Percentiles rank a stretch among this genome's conserved stretches.
Evolutionary conservation across 1,140 invertebrate species (phyloP).

Genomic region (Papilio polyxenes): DNA sequence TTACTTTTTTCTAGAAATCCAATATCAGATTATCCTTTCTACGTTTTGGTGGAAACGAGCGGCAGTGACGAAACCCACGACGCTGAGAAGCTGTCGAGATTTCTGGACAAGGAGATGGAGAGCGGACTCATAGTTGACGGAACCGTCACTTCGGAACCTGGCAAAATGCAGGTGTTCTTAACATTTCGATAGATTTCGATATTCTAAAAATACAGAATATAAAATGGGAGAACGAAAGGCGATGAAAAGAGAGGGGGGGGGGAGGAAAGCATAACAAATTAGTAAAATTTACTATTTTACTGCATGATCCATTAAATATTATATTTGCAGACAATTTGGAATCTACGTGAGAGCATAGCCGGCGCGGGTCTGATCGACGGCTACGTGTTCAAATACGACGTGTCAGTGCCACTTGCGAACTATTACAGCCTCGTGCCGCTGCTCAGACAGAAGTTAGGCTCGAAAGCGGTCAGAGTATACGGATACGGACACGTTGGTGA

Average conservation of each 20-base stretch:
- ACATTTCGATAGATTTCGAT: too few relatives aligned
- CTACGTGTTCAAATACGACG: conserved; percentile 97
- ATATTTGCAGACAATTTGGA: conserved; percentile 87
- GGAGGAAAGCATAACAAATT: too few relatives aligned
- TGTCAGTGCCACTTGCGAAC: conserved; percentile 91
- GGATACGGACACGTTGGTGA: conserved; percentile 96
- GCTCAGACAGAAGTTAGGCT: conserved; percentile 84
- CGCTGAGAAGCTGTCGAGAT: conserved; percentile 91
- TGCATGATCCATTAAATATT: not conserved
- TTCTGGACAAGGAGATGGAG: conserved; percentile 88
- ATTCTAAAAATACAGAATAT: too few relatives aligned
- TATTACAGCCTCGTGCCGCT: conserved; percentile 92
- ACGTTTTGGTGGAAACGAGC: conserved; percentile 95
- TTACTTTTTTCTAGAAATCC: conserved; percentile 77
- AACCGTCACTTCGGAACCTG: conserved; percentile 89
- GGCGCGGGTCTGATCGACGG: conserved; percentile 90
- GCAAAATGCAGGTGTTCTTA: conserved; percentile 84
- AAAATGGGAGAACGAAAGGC: too few relatives aligned
- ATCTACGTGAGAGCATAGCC: conserved; percentile 91
- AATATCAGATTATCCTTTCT: conserved; percentile 88
- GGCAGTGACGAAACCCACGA: conserved; percentile 92
- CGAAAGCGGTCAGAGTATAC: conserved; percentile 83
- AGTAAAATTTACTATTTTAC: not conserved
- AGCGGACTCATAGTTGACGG: conserved; percentile 89
- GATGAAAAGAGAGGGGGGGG: too few relatives aligned